A percentile compares a stretch with the other conserved stretches of the same genome.
These are phyloP conservation scores for Apotomis betuletana DNA, from an alignment of 2,888 invertebrate species.

Conservation along the genomic window DNA sequence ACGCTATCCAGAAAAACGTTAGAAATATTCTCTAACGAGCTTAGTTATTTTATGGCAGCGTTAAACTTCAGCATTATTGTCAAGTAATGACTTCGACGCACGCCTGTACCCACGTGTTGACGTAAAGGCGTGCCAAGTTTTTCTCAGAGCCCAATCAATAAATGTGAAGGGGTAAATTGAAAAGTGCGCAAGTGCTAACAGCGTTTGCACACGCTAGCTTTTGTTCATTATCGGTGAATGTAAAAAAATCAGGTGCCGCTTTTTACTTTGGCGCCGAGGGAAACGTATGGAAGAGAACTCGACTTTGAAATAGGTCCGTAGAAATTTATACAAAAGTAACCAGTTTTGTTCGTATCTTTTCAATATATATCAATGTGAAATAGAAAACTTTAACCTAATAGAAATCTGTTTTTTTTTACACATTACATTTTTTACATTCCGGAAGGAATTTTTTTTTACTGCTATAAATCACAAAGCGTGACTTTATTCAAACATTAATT, in stretches of 20 bases:
- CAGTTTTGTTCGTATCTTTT: neutral
- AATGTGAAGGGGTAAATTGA: slow-evolving; percentile 65
- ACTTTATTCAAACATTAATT: too few species aligned
- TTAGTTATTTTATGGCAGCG: neutral
- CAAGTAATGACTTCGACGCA: slow-evolving; percentile 22
- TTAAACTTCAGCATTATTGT: slow-evolving; percentile 15
- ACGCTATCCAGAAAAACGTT: slow-evolving; percentile 4
- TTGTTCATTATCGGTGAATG: slow-evolving; percentile 47
- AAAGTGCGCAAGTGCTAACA: slow-evolving; percentile 62
- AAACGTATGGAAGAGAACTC: slow-evolving; percentile 6
- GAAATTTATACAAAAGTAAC: neutral
- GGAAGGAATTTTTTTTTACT: too few species aligned
- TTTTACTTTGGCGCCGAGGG: slow-evolving; percentile 39
- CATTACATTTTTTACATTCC: too few species aligned
- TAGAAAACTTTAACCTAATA: too few species aligned
- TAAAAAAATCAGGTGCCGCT: slow-evolving; percentile 43
- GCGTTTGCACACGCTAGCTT: slow-evolving; percentile 62
- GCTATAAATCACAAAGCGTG: too few species aligned
- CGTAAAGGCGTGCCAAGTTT: slow-evolving; percentile 63
- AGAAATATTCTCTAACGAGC: slow-evolving; percentile 19
- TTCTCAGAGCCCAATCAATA: slow-evolving; percentile 73
- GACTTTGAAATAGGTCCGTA: slow-evolving; percentile 10
- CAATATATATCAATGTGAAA: too few species aligned
- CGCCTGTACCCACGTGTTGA: slow-evolving; percentile 36
- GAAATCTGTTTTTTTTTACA: too few species aligned